Base-by-base conservation (phyloP, 1,140 invertebrate genomes). In the Anoplolepis gracilipes region DNA sequence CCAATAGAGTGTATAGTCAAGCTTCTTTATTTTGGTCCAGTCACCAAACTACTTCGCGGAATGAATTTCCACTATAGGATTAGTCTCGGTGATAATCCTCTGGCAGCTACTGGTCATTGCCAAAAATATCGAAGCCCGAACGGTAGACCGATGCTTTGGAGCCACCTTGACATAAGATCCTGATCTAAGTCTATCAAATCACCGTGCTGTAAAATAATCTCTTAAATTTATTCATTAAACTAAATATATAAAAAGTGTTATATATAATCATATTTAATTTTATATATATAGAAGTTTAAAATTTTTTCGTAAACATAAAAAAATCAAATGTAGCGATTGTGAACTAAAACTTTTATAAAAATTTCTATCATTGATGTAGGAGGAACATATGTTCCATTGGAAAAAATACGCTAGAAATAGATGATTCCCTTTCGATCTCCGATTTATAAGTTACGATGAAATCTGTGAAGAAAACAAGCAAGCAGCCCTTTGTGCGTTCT, bases 81-180 rank as follows among this genome's bases (percentile, higher is more conserved):
- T 94, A 91, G 93, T 90, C 87, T 73, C 91, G 93, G 93, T 91
- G 92, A 94, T 94, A 94, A 93, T 94, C 91, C 90, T 76, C 28
- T 64, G 76, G 67, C 84, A 79, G 93, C 94, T 94, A 94, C 93
- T 89, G 93, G 91, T 93, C 93, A 92, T 90, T 90, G 82, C 73
- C 79, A 69, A 64, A 65, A 30, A 70, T 69, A 81, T 87, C 65
- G 69, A 61, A 67, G 30, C 30, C 30, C 42, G 70, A 75, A 77
- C 75, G 82, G 55, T 85, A 59, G 75, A 69, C 46, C 42, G 81
- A 90, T 76, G 78, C 49, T 75, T 57, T 30, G 11, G 42, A 72
- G 28, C 33, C 73, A 64, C 46, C 49, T 84, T 59, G 33, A 28
- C 42, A 25, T 30, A 39, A 33, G 36, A 67, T 81, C 75, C 77